phyloP scores from a whole-genome alignment of 2,888 invertebrate genomes.

The Athrips mouffetella region DNA sequence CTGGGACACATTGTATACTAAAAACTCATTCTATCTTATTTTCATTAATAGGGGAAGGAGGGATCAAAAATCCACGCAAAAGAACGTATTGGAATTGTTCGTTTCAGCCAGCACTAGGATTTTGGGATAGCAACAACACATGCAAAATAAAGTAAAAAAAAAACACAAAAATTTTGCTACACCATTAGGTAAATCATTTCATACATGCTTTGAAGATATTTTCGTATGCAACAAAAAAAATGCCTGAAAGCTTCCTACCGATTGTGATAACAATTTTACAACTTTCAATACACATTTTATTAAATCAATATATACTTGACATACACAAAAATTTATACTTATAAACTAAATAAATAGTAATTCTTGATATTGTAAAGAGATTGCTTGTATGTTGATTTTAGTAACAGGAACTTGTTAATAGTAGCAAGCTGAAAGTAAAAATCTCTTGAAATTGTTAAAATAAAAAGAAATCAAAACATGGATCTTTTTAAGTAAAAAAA shows the following conservation, averaged over 20 bases:
- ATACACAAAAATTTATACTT: conserved; percentile 40
- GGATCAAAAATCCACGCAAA: no score
- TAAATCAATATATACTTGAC: conserved; percentile 39
- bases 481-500: neutral
- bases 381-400: no score
- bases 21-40: no score
- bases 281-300: conserved; percentile 53
- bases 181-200: conserved; percentile 46
- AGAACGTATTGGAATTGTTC: no score
- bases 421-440: no score
- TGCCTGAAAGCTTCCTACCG: conserved; percentile 73
- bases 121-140: no score
- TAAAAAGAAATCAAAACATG: neutral
- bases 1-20: no score
- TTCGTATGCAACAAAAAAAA: conserved; percentile 21
- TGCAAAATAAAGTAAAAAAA: conserved; percentile 28
- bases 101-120: no score
- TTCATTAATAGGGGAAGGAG: no score
- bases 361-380: neutral
- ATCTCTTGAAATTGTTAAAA: no score
- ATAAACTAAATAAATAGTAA: conserved; percentile 34
- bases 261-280: conserved; percentile 55
- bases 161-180: no score
- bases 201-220: conserved; percentile 60
- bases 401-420: no score